Evolutionary conservation across 2,888 invertebrate genomes (phyloP).

Genomic region (Erannis defoliaria): DNA sequence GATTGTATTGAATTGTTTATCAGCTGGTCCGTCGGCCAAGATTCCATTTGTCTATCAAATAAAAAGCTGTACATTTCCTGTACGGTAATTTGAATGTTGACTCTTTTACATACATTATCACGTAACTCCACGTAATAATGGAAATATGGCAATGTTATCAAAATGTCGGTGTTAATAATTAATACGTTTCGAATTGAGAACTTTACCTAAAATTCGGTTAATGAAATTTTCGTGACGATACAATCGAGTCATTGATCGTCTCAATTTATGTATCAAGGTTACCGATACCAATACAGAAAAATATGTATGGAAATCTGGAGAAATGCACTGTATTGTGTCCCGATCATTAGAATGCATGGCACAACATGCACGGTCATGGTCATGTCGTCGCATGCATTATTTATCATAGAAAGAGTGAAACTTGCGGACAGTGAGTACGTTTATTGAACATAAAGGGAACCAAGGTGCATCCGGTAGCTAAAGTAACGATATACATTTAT

Average conservation of each 20-base stretch:
- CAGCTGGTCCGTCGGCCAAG: constrained; percentile 22
- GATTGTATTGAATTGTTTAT: constrained; percentile 23
- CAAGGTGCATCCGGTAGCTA: constrained; percentile 16
- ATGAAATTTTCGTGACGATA: not conserved
- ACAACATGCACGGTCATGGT: constrained; percentile 61
- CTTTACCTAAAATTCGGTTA: too few species aligned
- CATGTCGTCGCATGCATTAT: constrained; percentile 70
- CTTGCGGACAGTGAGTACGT: constrained; percentile 57
- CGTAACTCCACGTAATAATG: too few species aligned
- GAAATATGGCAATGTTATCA: too few species aligned
- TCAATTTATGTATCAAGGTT: constrained; percentile 34
- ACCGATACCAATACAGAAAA: constrained; percentile 26
- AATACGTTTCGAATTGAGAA: too few species aligned
- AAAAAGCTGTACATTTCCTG: too few species aligned
- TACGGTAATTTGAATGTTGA: too few species aligned
- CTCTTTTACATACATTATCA: too few species aligned
- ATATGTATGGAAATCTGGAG: constrained; percentile 32
- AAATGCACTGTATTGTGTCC: constrained; percentile 62
- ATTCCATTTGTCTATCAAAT: constrained; percentile 7
- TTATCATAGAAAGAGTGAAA: constrained; percentile 79
- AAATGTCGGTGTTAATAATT: too few species aligned
- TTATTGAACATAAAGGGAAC: constrained; percentile 51
- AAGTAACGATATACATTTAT: not conserved
- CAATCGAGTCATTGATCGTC: constrained; percentile 16
- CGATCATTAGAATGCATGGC: constrained; percentile 64